Base-by-base conservation (phyloP, 2,113 vertebrate species). In the Myxocyprinus asiaticus region DNA sequence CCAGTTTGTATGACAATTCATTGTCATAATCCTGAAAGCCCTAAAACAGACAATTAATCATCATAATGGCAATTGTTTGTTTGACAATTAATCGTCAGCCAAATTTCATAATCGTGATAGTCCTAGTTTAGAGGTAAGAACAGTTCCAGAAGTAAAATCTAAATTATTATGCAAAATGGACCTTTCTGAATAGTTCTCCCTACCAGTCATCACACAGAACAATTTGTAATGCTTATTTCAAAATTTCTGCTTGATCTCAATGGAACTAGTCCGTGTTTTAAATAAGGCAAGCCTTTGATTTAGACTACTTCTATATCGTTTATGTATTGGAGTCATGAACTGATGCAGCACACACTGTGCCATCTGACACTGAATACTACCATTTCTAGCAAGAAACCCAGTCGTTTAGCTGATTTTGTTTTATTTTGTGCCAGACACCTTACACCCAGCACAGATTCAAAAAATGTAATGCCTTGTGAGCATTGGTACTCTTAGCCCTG, bases 201-300 rank as follows among this genome's bases (percentile, higher is more conserved):
- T 17, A 9, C 10, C 53, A 15, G 53, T 11, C 5, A 59, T 59
- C 62, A 50, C 48, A 58, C 7, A 14, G 55, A n/a, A 58, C 4
- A n/a, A 58, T 58, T 74, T 74, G 4, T 62, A 50, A 62, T 61
- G 58, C 70, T 48, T 73, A 61, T 59, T 9, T 11, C 69, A 59
- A 4, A 44, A 10, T 74, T 74, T 62, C 12, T n/a, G 6, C n/a
- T 5, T 56, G 53, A 9, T 14, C 12, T 5, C 6, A n/a, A 6
- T 56, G 3, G 4, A 56, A 14, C 55, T n/a, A 56, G n/a, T 56
- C 4, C n/a, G 12, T 56, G 53, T 56, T 56, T 11, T n/a, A n/a
- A n/a, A n/a, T n/a, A n/a, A n/a, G n/a, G n/a, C n/a, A n/a, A n/a
- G n/a, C n/a, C n/a, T n/a, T n/a, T n/a, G n/a, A n/a, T n/a, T n/a